Base-by-base conservation (phyloP, 2,797 vertebrate genomes). In the Uromys caudimaculatus region DNA sequence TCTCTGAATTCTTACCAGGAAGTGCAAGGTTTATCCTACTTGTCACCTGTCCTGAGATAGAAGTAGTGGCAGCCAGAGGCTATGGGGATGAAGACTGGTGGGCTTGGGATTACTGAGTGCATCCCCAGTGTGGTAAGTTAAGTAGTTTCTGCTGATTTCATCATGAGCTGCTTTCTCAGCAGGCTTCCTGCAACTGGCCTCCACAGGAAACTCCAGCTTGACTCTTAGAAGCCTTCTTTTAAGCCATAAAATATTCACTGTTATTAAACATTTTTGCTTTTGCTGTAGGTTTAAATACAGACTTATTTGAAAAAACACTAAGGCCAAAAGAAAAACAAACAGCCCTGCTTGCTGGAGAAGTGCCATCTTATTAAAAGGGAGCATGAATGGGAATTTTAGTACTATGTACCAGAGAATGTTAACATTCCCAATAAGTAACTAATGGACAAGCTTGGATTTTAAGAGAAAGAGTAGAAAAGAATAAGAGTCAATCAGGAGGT, bases 151-250 rank as follows among this genome's bases (percentile, higher is more conserved):
- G 54, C 52, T 0, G 17, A 86, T 96, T 87, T 96, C 78, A 90
- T 75, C 50, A 21, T 83, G 86, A 2, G 67, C 96, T 91, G 92
- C 56, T 95, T 83, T 94, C 92, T 83, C 90, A 69, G 82, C 78
- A 64, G 78, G 73, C 82, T 96, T 94, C 85, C 44, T 12, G 86
- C 78, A 89, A 81, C 95, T 87, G 85, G 67, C 82, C 90, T 93
- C 94, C 89, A 84, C 91, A 95, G 95, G 93, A 95, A 96, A 90
- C 64, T 90, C 93, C 77, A 96, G 62, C 71, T 67, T 87, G 87
- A 96, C 82, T 88, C 84, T 75, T 58, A 71, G 91, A 95, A 50
- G 75, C 83, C 84, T 79, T 97, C 95, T 84, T 97, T 97, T 98
- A 87, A 95, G 90, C 12, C 86, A 92, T 67, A 54, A 94, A 94